phyloP scores from a whole-genome alignment of 2,888 invertebrate species.

The Mellilla xanthometata region DNA sequence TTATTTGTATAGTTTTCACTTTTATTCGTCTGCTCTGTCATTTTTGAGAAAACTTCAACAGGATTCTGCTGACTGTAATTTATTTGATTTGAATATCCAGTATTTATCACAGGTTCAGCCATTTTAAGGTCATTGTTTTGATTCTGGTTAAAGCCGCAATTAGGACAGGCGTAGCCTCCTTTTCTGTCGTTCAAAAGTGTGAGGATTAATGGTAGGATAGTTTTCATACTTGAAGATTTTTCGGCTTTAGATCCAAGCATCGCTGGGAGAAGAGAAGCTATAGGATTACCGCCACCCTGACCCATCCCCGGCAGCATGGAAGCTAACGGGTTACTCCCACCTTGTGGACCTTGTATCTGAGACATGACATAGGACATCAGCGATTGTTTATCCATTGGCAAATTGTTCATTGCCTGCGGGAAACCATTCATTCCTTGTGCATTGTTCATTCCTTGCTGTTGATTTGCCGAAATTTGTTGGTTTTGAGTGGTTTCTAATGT shows the following conservation, averaged over 20 bases:
- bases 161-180: conserved; percentile 44
- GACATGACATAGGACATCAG: conserved; percentile 38
- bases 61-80: conserved; percentile 36
- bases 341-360: conserved; percentile 30
- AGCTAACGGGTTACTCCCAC: conserved; percentile 19
- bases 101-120: conserved; percentile 37
- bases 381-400: conserved; percentile 33
- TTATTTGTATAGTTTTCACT: neutral
- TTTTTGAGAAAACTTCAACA: conserved; percentile 2
- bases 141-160: conserved; percentile 39
- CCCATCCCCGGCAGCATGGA: conserved; percentile 25
- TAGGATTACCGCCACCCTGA: neutral
- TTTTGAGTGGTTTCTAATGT: conserved; percentile 21
- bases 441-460: neutral
- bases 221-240: conserved; percentile 53
- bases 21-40: conserved; percentile 2
- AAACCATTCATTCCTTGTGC: neutral
- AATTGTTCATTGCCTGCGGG: neutral
- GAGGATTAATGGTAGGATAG: conserved; percentile 61
- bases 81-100: conserved; percentile 48
- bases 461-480: conserved; percentile 19
- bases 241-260: conserved; percentile 33
- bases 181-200: conserved; percentile 56
- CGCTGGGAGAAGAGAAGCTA: conserved; percentile 29
- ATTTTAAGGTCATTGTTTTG: conserved; percentile 13